Percentiles rank a stretch among this genome's conserved stretches.
These are phyloP conservation scores for Drosophila baimaii DNA, from an alignment of 1,140 invertebrate genomes.

Conservation along the genomic window DNA sequence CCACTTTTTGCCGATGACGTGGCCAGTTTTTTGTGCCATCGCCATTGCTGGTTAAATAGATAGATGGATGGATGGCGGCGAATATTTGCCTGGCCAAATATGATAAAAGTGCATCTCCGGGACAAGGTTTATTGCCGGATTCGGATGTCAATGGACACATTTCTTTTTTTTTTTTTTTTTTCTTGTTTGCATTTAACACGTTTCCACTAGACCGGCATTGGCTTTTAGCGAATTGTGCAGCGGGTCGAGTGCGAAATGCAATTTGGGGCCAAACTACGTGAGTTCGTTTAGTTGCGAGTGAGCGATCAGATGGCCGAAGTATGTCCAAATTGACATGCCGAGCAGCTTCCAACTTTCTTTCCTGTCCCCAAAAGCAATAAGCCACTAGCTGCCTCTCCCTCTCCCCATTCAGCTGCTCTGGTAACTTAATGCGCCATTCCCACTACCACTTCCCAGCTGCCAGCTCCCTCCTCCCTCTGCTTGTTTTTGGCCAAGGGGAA, in stretches of 20 bases:
- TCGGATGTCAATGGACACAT: slow-evolving; percentile 4
- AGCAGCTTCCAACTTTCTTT: slow-evolving; percentile 50
- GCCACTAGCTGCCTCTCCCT: slow-evolving; percentile 12
- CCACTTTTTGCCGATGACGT: slow-evolving; percentile 38
- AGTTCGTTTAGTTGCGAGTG: slow-evolving; percentile 72
- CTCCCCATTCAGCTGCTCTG: slow-evolving; percentile 34
- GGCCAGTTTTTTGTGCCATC: slow-evolving; percentile 31
- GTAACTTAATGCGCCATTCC: slow-evolving; percentile 58
- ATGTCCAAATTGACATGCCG: slow-evolving; percentile 60
- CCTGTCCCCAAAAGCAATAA: slow-evolving; percentile 54
- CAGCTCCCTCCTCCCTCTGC: not conserved
- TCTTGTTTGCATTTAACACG: slow-evolving; percentile 75
- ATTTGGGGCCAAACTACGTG: slow-evolving; percentile 68
- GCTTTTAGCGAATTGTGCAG: slow-evolving; percentile 68
- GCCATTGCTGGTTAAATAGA: slow-evolving; percentile 35
- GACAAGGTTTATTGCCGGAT: slow-evolving; percentile 23
- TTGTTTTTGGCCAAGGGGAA: slow-evolving; percentile 18
- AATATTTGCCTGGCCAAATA: slow-evolving; percentile 37
- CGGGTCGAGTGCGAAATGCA: slow-evolving; percentile 76
- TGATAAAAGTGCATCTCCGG: slow-evolving; percentile 37
- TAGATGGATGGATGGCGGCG: slow-evolving; percentile 40
- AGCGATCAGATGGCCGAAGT: slow-evolving; percentile 25
- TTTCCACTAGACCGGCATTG: slow-evolving; percentile 37
- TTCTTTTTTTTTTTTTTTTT: slow-evolving; percentile 3
- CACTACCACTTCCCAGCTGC: not conserved